Evolutionary conservation across 2,888 invertebrate species (phyloP).

Genomic region (Calameuta pallipes): DNA sequence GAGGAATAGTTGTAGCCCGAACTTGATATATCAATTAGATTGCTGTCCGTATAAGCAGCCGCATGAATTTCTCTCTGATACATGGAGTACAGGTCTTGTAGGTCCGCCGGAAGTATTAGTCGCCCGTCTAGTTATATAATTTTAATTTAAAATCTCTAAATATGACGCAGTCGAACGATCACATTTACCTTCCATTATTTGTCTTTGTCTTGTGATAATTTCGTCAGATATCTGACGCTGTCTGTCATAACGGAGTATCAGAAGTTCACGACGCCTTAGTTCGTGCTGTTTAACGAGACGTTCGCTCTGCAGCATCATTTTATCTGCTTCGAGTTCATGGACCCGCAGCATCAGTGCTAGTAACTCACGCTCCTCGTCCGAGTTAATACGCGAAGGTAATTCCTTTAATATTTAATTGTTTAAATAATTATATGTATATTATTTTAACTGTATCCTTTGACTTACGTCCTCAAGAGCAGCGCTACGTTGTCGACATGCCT

Average conservation of each 20-base stretch:
- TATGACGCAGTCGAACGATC: background rate
- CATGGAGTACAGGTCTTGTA: slow-evolving; percentile 82
- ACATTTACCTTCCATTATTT: slow-evolving; percentile 81
- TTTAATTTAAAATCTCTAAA: slow-evolving; percentile 24
- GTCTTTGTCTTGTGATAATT: slow-evolving; percentile 88
- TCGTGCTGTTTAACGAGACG: slow-evolving; percentile 88
- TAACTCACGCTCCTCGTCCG: slow-evolving; percentile 91
- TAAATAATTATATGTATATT: background rate
- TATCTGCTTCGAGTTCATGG: slow-evolving; percentile 94
- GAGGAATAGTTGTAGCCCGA: slow-evolving; percentile 32
- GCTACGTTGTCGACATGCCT: slow-evolving; percentile 81
- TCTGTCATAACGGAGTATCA: slow-evolving; percentile 84
- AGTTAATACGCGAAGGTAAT: slow-evolving; percentile 85
- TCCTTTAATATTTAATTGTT: slow-evolving; percentile 69
- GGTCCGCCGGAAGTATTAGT: slow-evolving; percentile 77
- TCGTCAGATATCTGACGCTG: slow-evolving; percentile 90
- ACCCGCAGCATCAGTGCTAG: slow-evolving; percentile 89
- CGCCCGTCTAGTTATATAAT: slow-evolving; percentile 70
- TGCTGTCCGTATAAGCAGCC: slow-evolving; percentile 78
- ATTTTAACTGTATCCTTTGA: slow-evolving; percentile 11
- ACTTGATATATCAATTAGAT: slow-evolving; percentile 64
- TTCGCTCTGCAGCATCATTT: slow-evolving; percentile 90
- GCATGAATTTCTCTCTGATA: slow-evolving; percentile 91
- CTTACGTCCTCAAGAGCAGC: slow-evolving; percentile 86
- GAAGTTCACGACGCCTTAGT: slow-evolving; percentile 83